Evolutionary conservation across 2,797 vertebrate species (phyloP), one percentile per base, ranked within the genome.

Genomic region (Neomorphus geoffroyi): DNA sequence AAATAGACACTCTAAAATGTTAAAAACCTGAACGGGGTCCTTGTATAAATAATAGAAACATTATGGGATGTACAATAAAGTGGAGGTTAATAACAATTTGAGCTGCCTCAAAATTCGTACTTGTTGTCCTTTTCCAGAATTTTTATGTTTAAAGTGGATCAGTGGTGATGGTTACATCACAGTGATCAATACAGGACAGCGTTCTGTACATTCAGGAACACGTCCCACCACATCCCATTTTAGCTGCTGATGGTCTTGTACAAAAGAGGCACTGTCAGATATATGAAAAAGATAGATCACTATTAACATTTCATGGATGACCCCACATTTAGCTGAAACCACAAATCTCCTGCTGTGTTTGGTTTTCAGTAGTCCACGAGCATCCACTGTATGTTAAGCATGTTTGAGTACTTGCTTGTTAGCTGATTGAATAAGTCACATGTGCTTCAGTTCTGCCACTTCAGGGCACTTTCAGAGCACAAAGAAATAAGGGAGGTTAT

Each of bases 11-110:
- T 23, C 26, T 65, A 43, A 82, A 57, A 45, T 9, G 8, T 70
- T 77, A 83, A 83, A 77, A 51, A n/a, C 69, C 19, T 82, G 45
- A 56, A 90, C 41, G 21, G 1, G 7, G 23, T 73, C 17, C n/a
- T 46, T 54, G 6, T 45, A 33, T 22, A 81, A 79, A 53, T 64
- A 82, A 8, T 4, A 57, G 50, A 78, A 74, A 61, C 3, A 18
- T 51, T 51, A 46, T 11, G 3, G 30, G 12, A 27, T 0, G 0
- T 50, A 46, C 33, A 60, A 32, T 64, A 41, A 69, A 39, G 11
- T 66, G 39, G 39, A 41, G 39, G 39, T 41, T 53, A 18, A 65
- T 58, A 70, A 70, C 7, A 70, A 70, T 6, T 8, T 58, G 56
- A 73, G 13, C 17, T 86, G 18, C 17, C 2, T 78, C 61, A 71